A percentile compares a stretch with the other conserved stretches of the same genome.
Evolutionary conservation across 2,888 invertebrate species (phyloP).

Genomic region (Pheosia gnoma): DNA sequence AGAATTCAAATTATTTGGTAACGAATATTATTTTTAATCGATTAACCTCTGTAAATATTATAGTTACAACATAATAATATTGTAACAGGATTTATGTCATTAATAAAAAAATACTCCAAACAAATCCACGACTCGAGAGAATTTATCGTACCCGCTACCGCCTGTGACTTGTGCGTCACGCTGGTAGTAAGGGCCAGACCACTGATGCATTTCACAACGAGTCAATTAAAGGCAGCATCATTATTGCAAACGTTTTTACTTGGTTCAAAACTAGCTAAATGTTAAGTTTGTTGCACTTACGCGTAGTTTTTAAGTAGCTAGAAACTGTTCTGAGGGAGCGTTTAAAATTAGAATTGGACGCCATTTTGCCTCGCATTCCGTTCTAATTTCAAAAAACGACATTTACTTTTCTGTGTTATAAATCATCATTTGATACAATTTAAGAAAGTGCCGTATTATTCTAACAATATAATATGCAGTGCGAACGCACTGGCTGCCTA

Average conservation of each 20-base stretch:
- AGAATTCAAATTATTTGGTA: no score
- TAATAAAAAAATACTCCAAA: no score
- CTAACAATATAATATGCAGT: slow-evolving; percentile 48
- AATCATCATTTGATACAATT: slow-evolving; percentile 33
- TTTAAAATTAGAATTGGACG: no score
- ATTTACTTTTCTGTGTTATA: slow-evolving; percentile 2
- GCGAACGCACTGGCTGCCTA: slow-evolving; percentile 66
- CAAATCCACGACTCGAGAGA: background rate
- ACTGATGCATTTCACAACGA: slow-evolving; percentile 68
- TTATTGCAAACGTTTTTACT: slow-evolving; percentile 63
- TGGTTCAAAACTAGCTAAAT: slow-evolving; percentile 33
- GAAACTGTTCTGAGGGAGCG: no score
- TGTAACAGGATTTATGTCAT: no score
- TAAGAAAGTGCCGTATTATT: slow-evolving; percentile 26
- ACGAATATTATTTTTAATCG: no score
- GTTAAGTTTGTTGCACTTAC: slow-evolving; percentile 49
- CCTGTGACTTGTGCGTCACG: slow-evolving; percentile 6
- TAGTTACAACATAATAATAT: no score
- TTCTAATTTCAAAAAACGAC: no score
- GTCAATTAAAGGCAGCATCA: slow-evolving; percentile 70
- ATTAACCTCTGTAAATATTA: no score
- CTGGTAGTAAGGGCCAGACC: slow-evolving; percentile 41
- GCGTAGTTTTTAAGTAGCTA: slow-evolving; percentile 1
- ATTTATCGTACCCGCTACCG: background rate
- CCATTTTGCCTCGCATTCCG: no score